Evolutionary conservation across 2,113 vertebrate genomes (phyloP), one percentile per base, ranked within the genome.

Genomic region (Orcinus orca): DNA sequence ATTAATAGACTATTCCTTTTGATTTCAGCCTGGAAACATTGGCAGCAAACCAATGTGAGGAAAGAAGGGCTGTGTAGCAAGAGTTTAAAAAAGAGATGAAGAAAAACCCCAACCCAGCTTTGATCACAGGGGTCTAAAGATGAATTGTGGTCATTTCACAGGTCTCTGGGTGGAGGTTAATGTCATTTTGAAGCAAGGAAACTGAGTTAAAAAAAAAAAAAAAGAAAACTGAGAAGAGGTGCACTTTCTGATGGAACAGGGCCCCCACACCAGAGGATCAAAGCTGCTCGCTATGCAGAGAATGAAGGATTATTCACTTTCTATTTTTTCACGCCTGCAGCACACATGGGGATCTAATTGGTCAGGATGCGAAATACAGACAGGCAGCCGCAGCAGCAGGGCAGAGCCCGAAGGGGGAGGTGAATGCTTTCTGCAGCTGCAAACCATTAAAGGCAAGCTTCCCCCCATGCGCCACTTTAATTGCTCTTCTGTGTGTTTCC

Each of bases 341-440:
- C 98, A 98, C 98, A 99, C 98, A 98, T 98, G 98, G 98, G 98
- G 98, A 98, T 98, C 98, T 98, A 98, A 98, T 98, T 98, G 98
- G 97, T 93, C 93, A 81, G 98, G 98, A 98, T 97, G 98, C 90
- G 84, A 98, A 98, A 97, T 96, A 96, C 98, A 98, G 98, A 97
- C 98, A 98, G 98, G 97, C 98, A 95, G 97, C 95, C 97, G 55
- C 58, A 44, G 77, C 68, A 20, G 33, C 55, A 31, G 38, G 80
- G 50, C 97, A 94, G 97, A 98, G 98, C 98, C 97, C 47, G 41
- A 97, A 96, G 97, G 2, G n/a, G 96, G 97, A 97, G 97, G 97
- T 93, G 58, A 84, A 92, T 20, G 94, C 94, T 98, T 97, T 98
- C 96, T 87, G 98, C 99, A 99, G 98, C 99, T 99, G 99, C 97